Evolutionary conservation across 2,797 vertebrate species (phyloP).

Genomic region (Coilia nasus): DNA sequence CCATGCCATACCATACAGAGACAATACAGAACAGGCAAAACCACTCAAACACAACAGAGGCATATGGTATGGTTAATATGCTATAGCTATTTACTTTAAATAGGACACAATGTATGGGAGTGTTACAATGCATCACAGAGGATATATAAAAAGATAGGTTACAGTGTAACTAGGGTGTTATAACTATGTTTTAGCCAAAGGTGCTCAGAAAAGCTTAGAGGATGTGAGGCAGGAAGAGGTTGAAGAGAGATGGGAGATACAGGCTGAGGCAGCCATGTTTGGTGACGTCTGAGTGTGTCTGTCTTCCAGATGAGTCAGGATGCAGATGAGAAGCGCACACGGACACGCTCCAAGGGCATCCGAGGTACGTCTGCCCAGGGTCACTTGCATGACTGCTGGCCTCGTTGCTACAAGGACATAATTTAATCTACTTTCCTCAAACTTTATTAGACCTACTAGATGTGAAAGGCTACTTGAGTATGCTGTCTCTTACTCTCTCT

Average conservation of each 20-base stretch:
- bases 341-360: conserved; percentile 90
- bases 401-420: not conserved
- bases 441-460: not conserved
- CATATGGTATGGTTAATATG: not conserved
- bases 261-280: not conserved
- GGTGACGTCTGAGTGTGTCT: conserved; percentile 22
- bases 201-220: too few species aligned
- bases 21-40: too few species aligned
- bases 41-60: not conserved
- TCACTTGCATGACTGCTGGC: not conserved
- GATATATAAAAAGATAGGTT: not conserved
- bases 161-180: not conserved
- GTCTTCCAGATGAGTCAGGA: conserved; percentile 92
- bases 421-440: not conserved
- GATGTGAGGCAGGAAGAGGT: too few species aligned
- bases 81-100: not conserved
- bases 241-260: not conserved
- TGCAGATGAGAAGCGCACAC: conserved; percentile 87
- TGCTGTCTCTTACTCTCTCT: not conserved
- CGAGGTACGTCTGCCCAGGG: conserved; percentile 77
- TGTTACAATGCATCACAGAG: not conserved
- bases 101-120: not conserved
- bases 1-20: not conserved
- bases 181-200: too few species aligned
- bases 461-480: not conserved